Conservation (phyloP, 2,113 vertebrate genomes). For the Scomber scombrus region DNA sequence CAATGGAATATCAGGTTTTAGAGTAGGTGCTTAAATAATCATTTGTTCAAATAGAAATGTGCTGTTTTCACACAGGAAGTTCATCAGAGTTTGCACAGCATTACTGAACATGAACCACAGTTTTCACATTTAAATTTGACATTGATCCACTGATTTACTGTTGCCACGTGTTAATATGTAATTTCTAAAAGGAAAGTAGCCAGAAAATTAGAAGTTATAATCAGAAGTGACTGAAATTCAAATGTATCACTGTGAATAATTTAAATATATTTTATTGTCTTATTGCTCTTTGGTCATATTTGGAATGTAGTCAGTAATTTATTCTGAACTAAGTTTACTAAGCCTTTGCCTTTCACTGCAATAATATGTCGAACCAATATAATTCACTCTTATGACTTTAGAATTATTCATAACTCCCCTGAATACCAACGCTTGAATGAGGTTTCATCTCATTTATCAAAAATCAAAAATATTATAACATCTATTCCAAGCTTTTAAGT, state of each 20-base stretch:
- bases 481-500: background rate
- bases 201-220: too few species aligned
- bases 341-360: background rate
- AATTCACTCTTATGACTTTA: background rate
- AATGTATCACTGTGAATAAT: too few species aligned
- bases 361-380: background rate
- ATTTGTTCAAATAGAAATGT: background rate
- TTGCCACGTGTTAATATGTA: too few species aligned
- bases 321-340: background rate
- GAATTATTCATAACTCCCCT: background rate
- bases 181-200: too few species aligned
- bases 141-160: background rate
- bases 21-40: conserved; percentile 4
- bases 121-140: background rate
- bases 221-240: background rate
- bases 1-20: conserved; percentile 3
- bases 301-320: background rate
- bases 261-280: background rate
- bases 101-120: background rate
- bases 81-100: background rate
- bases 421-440: background rate
- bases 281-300: background rate
- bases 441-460: background rate
- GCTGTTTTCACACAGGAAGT: background rate
- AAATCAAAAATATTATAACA: background rate